Conservation (phyloP, 23 tunicate species). For the Ciona savignyi region DNA sequence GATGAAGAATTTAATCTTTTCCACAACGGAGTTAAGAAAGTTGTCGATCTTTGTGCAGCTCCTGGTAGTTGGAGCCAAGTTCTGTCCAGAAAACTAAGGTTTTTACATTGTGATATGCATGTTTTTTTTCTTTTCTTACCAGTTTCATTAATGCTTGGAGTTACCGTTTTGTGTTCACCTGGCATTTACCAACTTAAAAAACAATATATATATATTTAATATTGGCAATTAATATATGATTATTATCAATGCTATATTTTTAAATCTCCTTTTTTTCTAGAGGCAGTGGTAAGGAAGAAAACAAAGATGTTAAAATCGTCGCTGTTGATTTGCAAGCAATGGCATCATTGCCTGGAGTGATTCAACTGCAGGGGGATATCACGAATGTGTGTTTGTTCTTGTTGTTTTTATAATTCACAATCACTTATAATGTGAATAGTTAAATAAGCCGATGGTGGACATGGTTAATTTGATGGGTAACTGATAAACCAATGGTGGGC, state of each 20-base stretch:
- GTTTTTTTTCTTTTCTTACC: too few relatives aligned
- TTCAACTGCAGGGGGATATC: conserved; percentile 85
- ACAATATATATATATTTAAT: too few relatives aligned
- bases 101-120: too few relatives aligned
- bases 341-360: conserved; percentile 92
- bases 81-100: conserved; percentile 73
- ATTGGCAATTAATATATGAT: too few relatives aligned
- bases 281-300: conserved; percentile 19
- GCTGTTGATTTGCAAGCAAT: conserved; percentile 98
- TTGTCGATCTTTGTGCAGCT: conserved; percentile 98
- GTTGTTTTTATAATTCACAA: background rate
- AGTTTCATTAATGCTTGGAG: too few relatives aligned
- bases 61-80: conserved; percentile 99
- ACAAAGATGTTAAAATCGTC: conserved; percentile 80
- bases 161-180: too few relatives aligned
- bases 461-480: too few relatives aligned
- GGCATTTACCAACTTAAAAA: too few relatives aligned
- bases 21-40: conserved; percentile 48
- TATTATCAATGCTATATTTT: too few relatives aligned
- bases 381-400: conserved; percentile 39
- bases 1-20: conserved; percentile 86
- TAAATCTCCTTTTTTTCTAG: conserved; percentile 12
- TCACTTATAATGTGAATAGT: too few relatives aligned
- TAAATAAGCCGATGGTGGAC: too few relatives aligned
- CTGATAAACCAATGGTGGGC: too few relatives aligned